A percentile compares a stretch with the other conserved stretches of the same genome.
phyloP scores from a whole-genome alignment of 2,888 invertebrate species.

The Geotrupes spiniger region DNA sequence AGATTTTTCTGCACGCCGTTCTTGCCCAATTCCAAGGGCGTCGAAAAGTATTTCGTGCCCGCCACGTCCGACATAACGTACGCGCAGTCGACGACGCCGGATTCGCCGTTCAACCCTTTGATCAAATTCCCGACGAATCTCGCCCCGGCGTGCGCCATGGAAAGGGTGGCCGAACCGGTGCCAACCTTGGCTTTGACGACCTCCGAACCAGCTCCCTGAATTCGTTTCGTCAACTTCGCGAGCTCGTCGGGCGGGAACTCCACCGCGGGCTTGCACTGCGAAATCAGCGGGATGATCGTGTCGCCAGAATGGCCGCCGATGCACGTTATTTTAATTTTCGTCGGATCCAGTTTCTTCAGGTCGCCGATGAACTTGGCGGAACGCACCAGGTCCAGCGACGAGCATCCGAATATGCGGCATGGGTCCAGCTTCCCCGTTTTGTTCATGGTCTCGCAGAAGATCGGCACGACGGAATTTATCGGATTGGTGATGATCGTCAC shows the following conservation, averaged over 20 bases:
- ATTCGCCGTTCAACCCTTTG: constrained; percentile 77
- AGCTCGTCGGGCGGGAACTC: constrained; percentile 72
- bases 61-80: constrained; percentile 79
- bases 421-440: constrained; percentile 63
- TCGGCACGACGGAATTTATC: constrained; percentile 51
- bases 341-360: constrained; percentile 80
- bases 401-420: constrained; percentile 89
- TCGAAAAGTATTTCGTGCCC: constrained; percentile 86
- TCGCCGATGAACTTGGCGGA: constrained; percentile 88
- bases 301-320: constrained; percentile 96
- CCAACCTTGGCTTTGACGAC: constrained; percentile 95
- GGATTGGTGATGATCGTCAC: constrained; percentile 53
- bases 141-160: constrained; percentile 94
- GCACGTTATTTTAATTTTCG: constrained; percentile 78
- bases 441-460: constrained; percentile 51
- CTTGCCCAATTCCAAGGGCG: constrained; percentile 80
- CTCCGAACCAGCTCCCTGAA: constrained; percentile 94
- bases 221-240: constrained; percentile 79
- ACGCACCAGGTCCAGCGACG: constrained; percentile 92
- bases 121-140: constrained; percentile 79
- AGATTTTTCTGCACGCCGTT: constrained; percentile 87
- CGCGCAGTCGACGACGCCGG: constrained; percentile 83
- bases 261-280: constrained; percentile 71
- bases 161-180: constrained; percentile 93
- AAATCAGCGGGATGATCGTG: constrained; percentile 92